Percentiles rank a stretch among this genome's conserved stretches.
phyloP scores from a whole-genome alignment of 2,888 invertebrate species.

The Drosophila colorata region DNA sequence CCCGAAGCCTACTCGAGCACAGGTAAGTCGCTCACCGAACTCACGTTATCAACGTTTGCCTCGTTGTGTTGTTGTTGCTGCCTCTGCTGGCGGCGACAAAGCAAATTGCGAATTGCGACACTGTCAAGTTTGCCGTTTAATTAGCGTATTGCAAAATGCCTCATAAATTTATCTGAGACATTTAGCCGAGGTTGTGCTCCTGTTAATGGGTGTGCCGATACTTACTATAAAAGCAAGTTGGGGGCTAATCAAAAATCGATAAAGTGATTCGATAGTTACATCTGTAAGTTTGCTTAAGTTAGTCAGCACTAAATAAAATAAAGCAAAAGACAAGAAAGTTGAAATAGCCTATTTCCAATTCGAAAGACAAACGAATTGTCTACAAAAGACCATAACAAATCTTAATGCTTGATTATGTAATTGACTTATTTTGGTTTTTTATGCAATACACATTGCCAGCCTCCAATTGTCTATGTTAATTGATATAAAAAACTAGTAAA shows the following conservation, averaged over 20 bases:
- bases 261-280: too few species aligned
- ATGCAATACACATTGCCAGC: background rate
- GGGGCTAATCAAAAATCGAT: background rate
- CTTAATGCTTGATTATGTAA: background rate
- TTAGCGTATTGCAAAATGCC: slow-evolving; percentile 70
- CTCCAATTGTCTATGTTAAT: too few species aligned
- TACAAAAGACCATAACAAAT: background rate
- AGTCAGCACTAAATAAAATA: too few species aligned
- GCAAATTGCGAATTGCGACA: slow-evolving; percentile 49
- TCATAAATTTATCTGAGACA: slow-evolving; percentile 48
- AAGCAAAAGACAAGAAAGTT: too few species aligned
- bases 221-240: background rate
- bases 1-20: slow-evolving; percentile 85
- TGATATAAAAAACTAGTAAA: too few species aligned
- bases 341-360: too few species aligned
- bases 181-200: slow-evolving; percentile 51
- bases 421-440: background rate
- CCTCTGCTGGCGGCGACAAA: slow-evolving; percentile 9
- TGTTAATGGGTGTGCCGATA: slow-evolving; percentile 44
- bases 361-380: too few species aligned
- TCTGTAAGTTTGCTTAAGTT: too few species aligned
- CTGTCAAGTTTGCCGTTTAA: slow-evolving; percentile 68
- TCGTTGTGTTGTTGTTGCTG: slow-evolving; percentile 6
- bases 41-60: too few species aligned
- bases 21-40: slow-evolving; percentile 78